Conservation (phyloP, 1,140 invertebrate species). For the Carposina sasakii region DNA sequence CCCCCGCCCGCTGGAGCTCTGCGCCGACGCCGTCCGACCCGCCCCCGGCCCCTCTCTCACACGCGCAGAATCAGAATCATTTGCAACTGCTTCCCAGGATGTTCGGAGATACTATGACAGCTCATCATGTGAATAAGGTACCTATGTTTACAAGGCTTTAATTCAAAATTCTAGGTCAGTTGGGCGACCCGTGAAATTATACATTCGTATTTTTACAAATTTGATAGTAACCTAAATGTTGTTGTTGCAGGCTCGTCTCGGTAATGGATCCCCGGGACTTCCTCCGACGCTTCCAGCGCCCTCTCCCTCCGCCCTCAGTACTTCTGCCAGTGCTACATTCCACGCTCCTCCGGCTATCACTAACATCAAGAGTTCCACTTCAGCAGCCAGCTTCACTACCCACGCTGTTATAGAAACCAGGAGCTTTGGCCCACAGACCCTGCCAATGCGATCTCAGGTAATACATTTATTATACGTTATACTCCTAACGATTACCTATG, state of each 20-base stretch:
- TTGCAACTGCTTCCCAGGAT: slow-evolving; percentile 67
- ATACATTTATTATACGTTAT: slow-evolving; percentile 5
- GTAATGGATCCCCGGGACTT: slow-evolving; percentile 69
- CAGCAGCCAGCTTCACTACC: slow-evolving; percentile 74
- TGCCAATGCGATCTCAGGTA: slow-evolving; percentile 71
- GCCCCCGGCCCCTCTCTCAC: slow-evolving; percentile 51
- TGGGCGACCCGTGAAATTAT: no score
- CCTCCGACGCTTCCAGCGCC: slow-evolving; percentile 78
- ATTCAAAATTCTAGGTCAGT: no score
- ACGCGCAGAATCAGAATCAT: slow-evolving; percentile 43
- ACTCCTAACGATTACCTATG: no score
- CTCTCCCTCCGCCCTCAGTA: slow-evolving; percentile 72
- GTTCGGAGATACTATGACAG: slow-evolving; percentile 74
- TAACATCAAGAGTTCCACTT: slow-evolving; percentile 73
- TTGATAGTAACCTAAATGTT: no score
- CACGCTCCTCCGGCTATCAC: slow-evolving; percentile 69
- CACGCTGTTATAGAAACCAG: slow-evolving; percentile 70
- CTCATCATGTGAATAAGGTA: slow-evolving; percentile 62
- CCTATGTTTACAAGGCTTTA: no score
- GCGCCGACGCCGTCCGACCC: slow-evolving; percentile 57
- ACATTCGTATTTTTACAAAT: no score
- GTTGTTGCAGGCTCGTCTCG: slow-evolving; percentile 47
- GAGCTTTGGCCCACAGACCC: slow-evolving; percentile 68
- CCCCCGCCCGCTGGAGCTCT: slow-evolving; percentile 60
- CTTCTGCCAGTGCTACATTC: slow-evolving; percentile 64